Evolutionary conservation across 1,140 invertebrate species (phyloP).

Genomic region (Zaprionus camerounensis): DNA sequence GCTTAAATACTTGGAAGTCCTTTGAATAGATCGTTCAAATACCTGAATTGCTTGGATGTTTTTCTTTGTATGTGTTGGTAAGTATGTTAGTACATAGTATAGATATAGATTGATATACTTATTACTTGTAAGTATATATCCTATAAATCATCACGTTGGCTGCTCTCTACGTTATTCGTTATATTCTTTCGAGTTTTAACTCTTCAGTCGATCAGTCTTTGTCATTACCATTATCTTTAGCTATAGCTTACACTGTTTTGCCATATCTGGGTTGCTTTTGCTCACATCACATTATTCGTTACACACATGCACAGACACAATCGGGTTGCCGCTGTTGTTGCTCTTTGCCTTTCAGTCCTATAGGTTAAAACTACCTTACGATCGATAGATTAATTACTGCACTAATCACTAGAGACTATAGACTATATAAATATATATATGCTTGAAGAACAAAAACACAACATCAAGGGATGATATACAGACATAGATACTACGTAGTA

Average conservation of each 20-base stretch:
- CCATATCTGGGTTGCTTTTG: constrained; percentile 30
- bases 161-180: constrained; percentile 20
- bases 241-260: constrained; percentile 55
- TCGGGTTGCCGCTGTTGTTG: constrained; percentile 25
- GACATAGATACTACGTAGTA: constrained; percentile 5
- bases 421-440: constrained; percentile 52
- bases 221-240: constrained; percentile 5
- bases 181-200: constrained; percentile 25
- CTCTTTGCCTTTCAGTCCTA: constrained; percentile 56
- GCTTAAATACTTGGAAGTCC: constrained; percentile 71
- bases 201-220: constrained; percentile 63
- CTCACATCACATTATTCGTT: constrained; percentile 62
- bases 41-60: constrained; percentile 82
- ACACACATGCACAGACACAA: constrained; percentile 58
- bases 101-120: constrained; percentile 26
- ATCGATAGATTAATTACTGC: constrained; percentile 21
- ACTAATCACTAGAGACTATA: constrained; percentile 6
- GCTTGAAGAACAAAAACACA: constrained; percentile 70
- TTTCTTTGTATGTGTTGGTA: constrained; percentile 24
- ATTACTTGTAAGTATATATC: constrained; percentile 20
- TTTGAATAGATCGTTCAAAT: constrained; percentile 73
- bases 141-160: constrained; percentile 56
- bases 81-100: neutral
- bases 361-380: constrained; percentile 46
- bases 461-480: constrained; percentile 61